phyloP scores from a whole-genome alignment of 2,888 invertebrate genomes.

The Sesia apiformis region DNA sequence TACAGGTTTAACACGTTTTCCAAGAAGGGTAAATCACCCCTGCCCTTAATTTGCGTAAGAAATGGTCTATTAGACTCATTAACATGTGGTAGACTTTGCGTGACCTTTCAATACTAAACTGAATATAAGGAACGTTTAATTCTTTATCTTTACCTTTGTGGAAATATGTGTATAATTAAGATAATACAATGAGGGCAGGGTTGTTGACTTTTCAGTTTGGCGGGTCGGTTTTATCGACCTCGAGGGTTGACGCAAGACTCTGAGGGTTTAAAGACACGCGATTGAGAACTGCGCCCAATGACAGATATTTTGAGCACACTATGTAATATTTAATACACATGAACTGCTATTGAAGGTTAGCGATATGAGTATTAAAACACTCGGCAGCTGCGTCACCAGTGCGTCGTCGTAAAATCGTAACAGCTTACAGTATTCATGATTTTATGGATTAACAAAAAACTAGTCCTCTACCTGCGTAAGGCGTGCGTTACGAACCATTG shows the following conservation, averaged over 20 bases:
- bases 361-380: too few species aligned
- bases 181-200: conserved; percentile 45
- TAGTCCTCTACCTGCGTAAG: conserved; percentile 49
- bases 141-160: conserved; percentile 15
- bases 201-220: conserved; percentile 19
- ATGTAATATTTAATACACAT: too few species aligned
- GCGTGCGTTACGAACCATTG: conserved; percentile 41
- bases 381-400: background rate
- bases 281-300: conserved; percentile 17
- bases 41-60: too few species aligned
- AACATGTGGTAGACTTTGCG: background rate
- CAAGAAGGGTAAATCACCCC: too few species aligned
- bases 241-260: conserved; percentile 28
- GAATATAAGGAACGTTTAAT: background rate
- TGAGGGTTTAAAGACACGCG: conserved; percentile 25
- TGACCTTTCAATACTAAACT: background rate
- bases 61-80: too few species aligned
- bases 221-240: conserved; percentile 32
- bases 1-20: too few species aligned
- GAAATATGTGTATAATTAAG: conserved; percentile 31
- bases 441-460: conserved; percentile 15
- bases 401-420: background rate
- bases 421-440: background rate
- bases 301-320: background rate
- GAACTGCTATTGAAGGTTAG: too few species aligned